phyloP scores from a whole-genome alignment of 2,888 invertebrate genomes.

The Cyclophora punctaria region DNA sequence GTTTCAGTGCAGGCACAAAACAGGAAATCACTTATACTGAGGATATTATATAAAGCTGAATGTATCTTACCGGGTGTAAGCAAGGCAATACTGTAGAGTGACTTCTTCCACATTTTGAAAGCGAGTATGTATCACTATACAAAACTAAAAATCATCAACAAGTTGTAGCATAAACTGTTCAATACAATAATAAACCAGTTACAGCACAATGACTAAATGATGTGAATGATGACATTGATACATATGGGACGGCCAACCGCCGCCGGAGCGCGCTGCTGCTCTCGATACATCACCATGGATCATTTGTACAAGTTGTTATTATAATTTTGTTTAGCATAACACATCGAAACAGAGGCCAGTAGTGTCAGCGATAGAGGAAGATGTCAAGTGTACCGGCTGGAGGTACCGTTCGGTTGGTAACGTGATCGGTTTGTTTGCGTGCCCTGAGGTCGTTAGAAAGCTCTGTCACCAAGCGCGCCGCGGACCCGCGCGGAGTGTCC shows the following conservation, averaged over 20 bases:
- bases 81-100: conserved; percentile 74
- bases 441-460: conserved; percentile 38
- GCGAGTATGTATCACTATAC: conserved; percentile 74
- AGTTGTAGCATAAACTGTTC: conserved; percentile 71
- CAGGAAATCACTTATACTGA: conserved; percentile 70
- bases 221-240: conserved; percentile 53
- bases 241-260: conserved; percentile 41
- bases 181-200: conserved; percentile 55
- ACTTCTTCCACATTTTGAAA: conserved; percentile 74
- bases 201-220: conserved; percentile 69
- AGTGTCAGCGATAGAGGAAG: conserved; percentile 30
- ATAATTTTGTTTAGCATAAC: conserved; percentile 18
- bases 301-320: conserved; percentile 15
- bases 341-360: conserved; percentile 21
- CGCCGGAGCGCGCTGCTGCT: conserved; percentile 12
- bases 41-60: conserved; percentile 73
- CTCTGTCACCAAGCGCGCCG: conserved; percentile 52
- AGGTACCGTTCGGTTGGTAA: conserved; percentile 23
- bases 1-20: conserved; percentile 62
- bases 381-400: conserved; percentile 17
- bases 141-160: conserved; percentile 71
- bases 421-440: conserved; percentile 35
- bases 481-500: conserved; percentile 37
- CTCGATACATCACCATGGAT: neutral
- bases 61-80: conserved; percentile 75